A percentile compares a stretch with the other conserved stretches of the same genome.
Conservation (phyloP, 2,797 vertebrate species). For the Oreochromis mossambicus region DNA sequence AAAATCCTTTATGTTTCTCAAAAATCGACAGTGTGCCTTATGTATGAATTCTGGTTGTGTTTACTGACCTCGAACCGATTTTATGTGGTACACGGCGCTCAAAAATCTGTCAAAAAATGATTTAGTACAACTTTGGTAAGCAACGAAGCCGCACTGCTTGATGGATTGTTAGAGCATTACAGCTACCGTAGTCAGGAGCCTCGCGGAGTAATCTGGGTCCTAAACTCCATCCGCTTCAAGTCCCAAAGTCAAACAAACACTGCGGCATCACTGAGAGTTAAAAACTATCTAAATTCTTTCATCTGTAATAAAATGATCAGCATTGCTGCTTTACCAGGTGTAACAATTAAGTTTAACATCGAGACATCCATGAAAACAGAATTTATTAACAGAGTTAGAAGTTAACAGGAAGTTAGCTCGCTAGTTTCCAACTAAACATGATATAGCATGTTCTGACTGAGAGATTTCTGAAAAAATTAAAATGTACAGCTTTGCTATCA, state of each 20-base stretch:
- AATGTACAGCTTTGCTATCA: fast-evolving
- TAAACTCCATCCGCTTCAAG: fast-evolving
- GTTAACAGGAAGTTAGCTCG: neutral
- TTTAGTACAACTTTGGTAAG: neutral
- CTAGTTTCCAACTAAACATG: neutral
- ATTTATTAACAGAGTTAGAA: neutral
- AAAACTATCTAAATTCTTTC: neutral
- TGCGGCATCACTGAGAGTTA: fast-evolving
- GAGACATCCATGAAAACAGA: neutral
- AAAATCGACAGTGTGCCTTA: neutral
- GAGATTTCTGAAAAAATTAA: neutral
- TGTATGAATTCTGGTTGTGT: neutral
- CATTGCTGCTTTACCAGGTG: fast-evolving
- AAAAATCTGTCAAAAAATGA: neutral
- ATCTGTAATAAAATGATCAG: neutral
- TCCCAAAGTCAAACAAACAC: neutral
- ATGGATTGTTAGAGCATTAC: fast-evolving
- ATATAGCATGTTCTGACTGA: neutral
- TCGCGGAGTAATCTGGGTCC: fast-evolving
- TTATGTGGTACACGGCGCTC: neutral
- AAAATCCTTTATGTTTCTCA: neutral
- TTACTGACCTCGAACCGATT: fast-evolving
- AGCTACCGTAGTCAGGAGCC: fast-evolving
- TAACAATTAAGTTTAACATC: fast-evolving
- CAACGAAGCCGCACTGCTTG: fast-evolving